Evolutionary conservation across 1,140 invertebrate species (phyloP), one percentile per base, ranked within the genome.

Genomic region (Anastatus disparis): DNA sequence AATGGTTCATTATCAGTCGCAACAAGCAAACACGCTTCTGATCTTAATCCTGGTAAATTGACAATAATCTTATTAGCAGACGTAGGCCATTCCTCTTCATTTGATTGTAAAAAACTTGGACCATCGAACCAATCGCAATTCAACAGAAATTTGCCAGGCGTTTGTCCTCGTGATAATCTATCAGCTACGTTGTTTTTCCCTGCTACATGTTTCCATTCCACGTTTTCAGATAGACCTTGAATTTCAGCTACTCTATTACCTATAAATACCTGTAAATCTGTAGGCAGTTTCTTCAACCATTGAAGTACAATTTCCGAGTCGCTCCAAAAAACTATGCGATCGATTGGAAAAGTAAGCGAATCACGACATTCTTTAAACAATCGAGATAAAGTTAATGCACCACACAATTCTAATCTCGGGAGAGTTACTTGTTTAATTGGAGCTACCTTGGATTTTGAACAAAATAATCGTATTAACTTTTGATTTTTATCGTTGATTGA

Each of bases 181-280:
- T 74, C 61, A 17, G 70, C 66, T 46, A 70, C 53, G 52, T 71
- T 72, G 35, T 65, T 74, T 35, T 71, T n/a, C 17, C 67, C 62
- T n/a, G 35, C 22, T 10, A 71, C 20, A 53, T 72, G 70, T 52
- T 46, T n/a, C 74, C 61, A 70, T 13, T 50, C n/a, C 9, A 15
- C 29, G 10, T 38, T n/a, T 15, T 55, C 8, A 0, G 74, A 66
- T 1, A 69, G 26, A 35, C 76, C 66, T 52, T 79, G 73, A n/a
- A 82, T 82, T 67, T 75, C 48, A 1, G 73, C 26, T 1, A 79
- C 73, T n/a, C 75, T 17, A 64, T 81, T 81, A 4, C 75, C 75
- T n/a, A 79, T 76, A 70, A 79, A 82, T 10, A 69, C 58, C 48
- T 79, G 76, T 44, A 79, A 71, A 12, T 50, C 20, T 42, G 75